phyloP scores from a whole-genome alignment of 2,113 vertebrate genomes.

The Channa maculata region DNA sequence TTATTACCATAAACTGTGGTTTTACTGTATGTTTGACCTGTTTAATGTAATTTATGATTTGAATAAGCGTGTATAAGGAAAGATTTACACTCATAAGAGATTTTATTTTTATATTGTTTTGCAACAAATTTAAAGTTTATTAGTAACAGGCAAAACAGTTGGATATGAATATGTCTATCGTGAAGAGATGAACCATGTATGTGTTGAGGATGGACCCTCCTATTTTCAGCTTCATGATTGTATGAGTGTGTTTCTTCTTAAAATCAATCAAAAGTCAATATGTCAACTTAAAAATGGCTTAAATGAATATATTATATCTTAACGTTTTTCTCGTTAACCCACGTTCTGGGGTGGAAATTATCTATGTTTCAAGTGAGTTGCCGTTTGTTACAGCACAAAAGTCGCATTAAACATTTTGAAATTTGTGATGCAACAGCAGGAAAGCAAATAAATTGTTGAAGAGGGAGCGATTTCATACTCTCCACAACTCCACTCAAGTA shows the following conservation, averaged over 20 bases:
- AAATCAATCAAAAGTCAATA: constrained; percentile 11
- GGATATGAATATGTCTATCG: too few relatives aligned
- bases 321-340: neutral
- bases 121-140: constrained; percentile 38
- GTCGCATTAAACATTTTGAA: constrained; percentile 48
- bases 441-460: constrained; percentile 60
- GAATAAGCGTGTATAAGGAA: constrained; percentile 28
- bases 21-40: constrained; percentile 29
- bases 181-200: neutral
- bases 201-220: neutral
- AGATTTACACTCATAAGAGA: constrained; percentile 17
- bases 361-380: constrained; percentile 22
- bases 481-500: constrained; percentile 11
- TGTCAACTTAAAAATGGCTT: constrained; percentile 13
- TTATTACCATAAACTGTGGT: constrained; percentile 45
- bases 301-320: constrained; percentile 2
- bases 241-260: neutral
- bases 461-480: constrained; percentile 5
- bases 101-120: constrained; percentile 26
- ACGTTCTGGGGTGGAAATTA: constrained; percentile 8
- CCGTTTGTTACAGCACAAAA: constrained; percentile 45
- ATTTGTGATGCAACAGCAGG: constrained; percentile 64
- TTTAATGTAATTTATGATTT: constrained; percentile 25
- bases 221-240: neutral
- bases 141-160: neutral